Evolutionary conservation across 2,888 invertebrate species (phyloP).

Genomic region (Ormyrus thymus): DNA sequence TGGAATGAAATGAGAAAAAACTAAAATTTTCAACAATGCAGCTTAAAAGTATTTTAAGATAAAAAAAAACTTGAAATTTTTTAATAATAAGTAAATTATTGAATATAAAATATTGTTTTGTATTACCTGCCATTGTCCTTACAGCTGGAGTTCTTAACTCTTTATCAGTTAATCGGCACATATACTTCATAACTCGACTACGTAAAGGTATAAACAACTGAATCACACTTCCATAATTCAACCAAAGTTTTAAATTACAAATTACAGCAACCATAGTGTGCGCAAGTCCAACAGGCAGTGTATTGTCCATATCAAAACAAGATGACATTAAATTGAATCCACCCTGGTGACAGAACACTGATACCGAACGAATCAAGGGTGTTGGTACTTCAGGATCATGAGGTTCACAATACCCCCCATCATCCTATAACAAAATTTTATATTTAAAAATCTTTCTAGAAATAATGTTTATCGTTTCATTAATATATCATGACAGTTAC

Average conservation of each 20-base stretch:
- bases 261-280: slow-evolving; percentile 94
- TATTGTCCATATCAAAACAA: slow-evolving; percentile 87
- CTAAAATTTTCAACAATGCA: too few relatives aligned
- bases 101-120: neutral
- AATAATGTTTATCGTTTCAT: neutral
- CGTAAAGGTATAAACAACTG: slow-evolving; percentile 92
- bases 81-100: too few relatives aligned
- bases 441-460: slow-evolving; percentile 19
- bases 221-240: slow-evolving; percentile 92
- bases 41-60: too few relatives aligned
- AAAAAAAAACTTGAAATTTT: too few relatives aligned
- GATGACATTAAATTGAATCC: slow-evolving; percentile 91
- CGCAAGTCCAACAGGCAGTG: slow-evolving; percentile 90
- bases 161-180: slow-evolving; percentile 95
- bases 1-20: too few relatives aligned
- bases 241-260: slow-evolving; percentile 94
- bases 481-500: slow-evolving; percentile 59
- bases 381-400: slow-evolving; percentile 96
- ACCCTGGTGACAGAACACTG: slow-evolving; percentile 92
- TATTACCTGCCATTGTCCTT: slow-evolving; percentile 91
- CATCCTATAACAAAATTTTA: slow-evolving; percentile 78
- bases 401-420: slow-evolving; percentile 92
- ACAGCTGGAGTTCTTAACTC: slow-evolving; percentile 92
- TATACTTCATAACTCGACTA: slow-evolving; percentile 90
- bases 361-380: slow-evolving; percentile 92